These are phyloP conservation scores for Panthera leo DNA, from an alignment of 2,113 vertebrate species.

Conservation along the genomic window DNA sequence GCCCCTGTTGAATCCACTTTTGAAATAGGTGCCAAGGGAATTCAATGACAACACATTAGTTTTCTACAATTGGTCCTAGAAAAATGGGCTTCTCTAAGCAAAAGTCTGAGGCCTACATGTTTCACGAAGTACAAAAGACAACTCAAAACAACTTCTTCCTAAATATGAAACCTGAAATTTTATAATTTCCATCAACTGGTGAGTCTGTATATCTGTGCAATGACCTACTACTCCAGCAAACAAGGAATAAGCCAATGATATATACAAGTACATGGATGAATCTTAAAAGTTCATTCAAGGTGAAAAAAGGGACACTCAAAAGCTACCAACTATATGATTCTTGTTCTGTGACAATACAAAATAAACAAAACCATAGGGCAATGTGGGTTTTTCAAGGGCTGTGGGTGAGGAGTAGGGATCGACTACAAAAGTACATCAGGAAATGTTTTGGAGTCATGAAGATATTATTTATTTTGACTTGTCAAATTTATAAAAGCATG, in stretches of 20 bases:
- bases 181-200: background rate
- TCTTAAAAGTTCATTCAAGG: background rate
- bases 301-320: background rate
- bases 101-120: background rate
- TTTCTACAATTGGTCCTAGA: background rate
- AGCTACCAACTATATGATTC: background rate
- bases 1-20: no score
- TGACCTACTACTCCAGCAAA: background rate
- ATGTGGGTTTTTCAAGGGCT: background rate
- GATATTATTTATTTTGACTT: background rate
- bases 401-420: background rate
- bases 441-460: background rate
- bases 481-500: background rate
- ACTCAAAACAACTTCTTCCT: background rate
- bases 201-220: background rate
- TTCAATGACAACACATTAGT: background rate
- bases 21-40: no score
- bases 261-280: background rate
- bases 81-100: background rate
- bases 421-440: background rate
- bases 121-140: background rate
- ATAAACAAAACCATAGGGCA: background rate
- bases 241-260: background rate
- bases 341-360: background rate
- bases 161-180: background rate